These are phyloP conservation scores for Scomber japonicus DNA, from an alignment of 2,113 vertebrate genomes.

Conservation along the genomic window DNA sequence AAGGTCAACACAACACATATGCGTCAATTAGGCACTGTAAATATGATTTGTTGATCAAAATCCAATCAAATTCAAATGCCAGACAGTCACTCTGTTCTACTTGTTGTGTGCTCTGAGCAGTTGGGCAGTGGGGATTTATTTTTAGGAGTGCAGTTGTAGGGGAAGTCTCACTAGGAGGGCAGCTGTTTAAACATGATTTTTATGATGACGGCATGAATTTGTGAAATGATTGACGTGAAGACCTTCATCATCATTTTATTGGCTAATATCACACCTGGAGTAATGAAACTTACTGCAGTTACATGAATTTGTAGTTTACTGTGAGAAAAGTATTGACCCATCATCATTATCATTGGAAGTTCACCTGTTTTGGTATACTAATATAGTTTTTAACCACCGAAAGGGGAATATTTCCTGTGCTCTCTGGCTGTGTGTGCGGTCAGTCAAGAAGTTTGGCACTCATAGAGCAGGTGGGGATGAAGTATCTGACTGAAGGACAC, in stretches of 20 bases:
- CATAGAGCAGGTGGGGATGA: background rate
- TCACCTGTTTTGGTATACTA: background rate
- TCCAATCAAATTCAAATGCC: constrained; percentile 36
- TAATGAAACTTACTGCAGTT: background rate
- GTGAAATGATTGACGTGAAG: background rate
- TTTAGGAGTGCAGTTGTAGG: background rate
- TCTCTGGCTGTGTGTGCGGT: background rate
- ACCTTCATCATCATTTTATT: background rate
- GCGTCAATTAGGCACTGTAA: constrained; percentile 21
- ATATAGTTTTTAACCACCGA: too few species aligned
- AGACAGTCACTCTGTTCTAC: constrained; percentile 21
- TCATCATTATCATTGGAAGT: background rate
- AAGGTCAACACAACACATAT: constrained; percentile 26
- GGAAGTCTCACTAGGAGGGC: background rate
- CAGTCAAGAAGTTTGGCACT: background rate
- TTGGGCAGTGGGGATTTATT: background rate
- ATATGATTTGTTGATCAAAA: constrained; percentile 25
- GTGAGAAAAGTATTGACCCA: background rate
- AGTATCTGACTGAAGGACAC: constrained; percentile 14
- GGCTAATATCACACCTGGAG: background rate
- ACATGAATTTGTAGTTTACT: background rate
- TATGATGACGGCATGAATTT: background rate
- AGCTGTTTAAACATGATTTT: background rate
- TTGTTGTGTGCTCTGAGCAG: background rate
- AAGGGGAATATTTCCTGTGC: background rate